phyloP scores from a whole-genome alignment of 2,113 vertebrate species.

The Silurus asotus region DNA sequence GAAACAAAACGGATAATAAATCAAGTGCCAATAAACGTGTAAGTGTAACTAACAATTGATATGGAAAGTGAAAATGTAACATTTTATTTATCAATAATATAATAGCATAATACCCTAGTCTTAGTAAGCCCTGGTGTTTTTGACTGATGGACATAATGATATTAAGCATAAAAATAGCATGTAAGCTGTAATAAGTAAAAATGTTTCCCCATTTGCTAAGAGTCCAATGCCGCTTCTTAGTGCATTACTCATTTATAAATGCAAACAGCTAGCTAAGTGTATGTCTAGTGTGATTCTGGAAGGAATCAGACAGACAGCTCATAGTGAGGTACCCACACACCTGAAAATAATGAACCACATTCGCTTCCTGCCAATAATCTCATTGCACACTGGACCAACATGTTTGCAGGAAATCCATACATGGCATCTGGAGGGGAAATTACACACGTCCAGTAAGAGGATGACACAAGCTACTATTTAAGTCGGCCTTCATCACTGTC shows the following conservation, averaged over 20 bases:
- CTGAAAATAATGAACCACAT: slow-evolving; percentile 6
- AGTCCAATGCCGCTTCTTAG: not conserved
- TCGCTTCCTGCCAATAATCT: slow-evolving; percentile 14
- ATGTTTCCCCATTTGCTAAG: not conserved
- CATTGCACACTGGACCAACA: not conserved
- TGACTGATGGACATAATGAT: not conserved
- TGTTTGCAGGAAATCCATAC: slow-evolving; percentile 15
- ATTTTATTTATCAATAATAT: not conserved
- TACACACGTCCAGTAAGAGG: not conserved
- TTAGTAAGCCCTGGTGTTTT: not conserved
- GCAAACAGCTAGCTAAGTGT: slow-evolving; percentile 19
- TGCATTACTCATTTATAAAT: slow-evolving; percentile 6
- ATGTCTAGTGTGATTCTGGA: slow-evolving; percentile 1
- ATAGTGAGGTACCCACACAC: not conserved
- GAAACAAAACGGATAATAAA: not conserved
- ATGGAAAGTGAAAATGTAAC: not conserved
- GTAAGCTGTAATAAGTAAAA: not conserved
- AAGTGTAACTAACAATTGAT: not conserved
- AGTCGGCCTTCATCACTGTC: slow-evolving; percentile 12
- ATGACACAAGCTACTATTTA: slow-evolving; percentile 30
- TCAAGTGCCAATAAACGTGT: not conserved
- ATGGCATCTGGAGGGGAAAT: slow-evolving; percentile 4
- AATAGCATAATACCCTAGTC: not conserved
- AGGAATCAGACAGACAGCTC: slow-evolving; percentile 2
- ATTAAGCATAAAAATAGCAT: not conserved